phyloP scores from a whole-genome alignment of 2,888 invertebrate species.

The Globia sparganii region DNA sequence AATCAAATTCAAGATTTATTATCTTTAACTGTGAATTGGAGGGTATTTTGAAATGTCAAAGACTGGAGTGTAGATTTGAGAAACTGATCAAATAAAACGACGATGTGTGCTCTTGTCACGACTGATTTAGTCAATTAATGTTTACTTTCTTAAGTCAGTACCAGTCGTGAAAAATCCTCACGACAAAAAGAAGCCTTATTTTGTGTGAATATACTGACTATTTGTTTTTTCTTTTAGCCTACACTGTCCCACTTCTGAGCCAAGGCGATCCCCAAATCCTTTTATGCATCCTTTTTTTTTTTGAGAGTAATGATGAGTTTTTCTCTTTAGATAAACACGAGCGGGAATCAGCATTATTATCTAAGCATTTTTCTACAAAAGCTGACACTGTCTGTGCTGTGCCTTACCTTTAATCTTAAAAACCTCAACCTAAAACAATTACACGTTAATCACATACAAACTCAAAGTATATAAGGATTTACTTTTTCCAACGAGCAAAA shows the following conservation, averaged over 20 bases:
- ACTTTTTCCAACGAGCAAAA: conserved; percentile 22
- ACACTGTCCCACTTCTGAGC: too few species aligned
- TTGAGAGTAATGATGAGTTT: not conserved
- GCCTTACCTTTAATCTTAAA: not conserved
- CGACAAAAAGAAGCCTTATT: not conserved
- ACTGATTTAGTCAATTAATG: not conserved
- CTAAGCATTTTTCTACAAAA: not conserved
- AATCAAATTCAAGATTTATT: conserved; percentile 53
- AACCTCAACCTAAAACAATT: conserved; percentile 17
- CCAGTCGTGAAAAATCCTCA: too few species aligned
- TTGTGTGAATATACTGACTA: not conserved
- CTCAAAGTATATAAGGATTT: conserved; percentile 37
- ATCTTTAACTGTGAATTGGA: conserved; percentile 22
- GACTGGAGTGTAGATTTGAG: not conserved
- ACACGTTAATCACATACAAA: conserved; percentile 49
- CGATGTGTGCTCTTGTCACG: not conserved
- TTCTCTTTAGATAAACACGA: not conserved
- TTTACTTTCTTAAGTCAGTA: not conserved
- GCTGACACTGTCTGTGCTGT: too few species aligned
- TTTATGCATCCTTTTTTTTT: too few species aligned
- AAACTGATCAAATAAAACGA: not conserved
- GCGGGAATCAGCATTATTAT: not conserved
- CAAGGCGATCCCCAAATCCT: too few species aligned
- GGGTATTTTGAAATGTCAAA: conserved; percentile 8
- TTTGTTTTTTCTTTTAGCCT: too few species aligned